Evolutionary conservation across 1,140 invertebrate genomes (phyloP), one percentile per base, ranked within the genome.

Genomic region (Lucilia sericata): DNA sequence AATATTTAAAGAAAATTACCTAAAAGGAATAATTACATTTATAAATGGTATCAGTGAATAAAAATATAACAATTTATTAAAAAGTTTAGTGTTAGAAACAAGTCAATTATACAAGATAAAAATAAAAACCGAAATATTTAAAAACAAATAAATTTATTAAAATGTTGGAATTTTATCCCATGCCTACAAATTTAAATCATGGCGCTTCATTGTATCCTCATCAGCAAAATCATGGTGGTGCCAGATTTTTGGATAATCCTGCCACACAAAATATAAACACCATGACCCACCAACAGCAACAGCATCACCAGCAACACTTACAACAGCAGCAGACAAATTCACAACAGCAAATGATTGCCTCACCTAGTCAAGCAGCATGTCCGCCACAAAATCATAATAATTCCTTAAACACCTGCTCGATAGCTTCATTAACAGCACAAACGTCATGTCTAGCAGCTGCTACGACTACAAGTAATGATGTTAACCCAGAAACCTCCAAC

Each of bases 81-180:
- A 82, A 74, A 12, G n/a, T 21, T 25, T 81, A 82, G 47, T 74
- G 55, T 55, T 70, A 2, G 19, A 70, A 51, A 49, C 13, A 19
- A 60, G n/a, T 17, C 76, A 47, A 80, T 84, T 78, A 42, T 42
- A 42, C 5, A 3, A 30, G 3, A 30, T 30, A 30, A 30, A 2
- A 30, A 3, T 30, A 42, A 80, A 55, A 84, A 80, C 51, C 17
- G 13, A 7, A 84, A 84, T 65, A 81, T 30, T 19, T 47, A 36
- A 49, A 74, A 81, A 36, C 14, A 49, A 84, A 74, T 25, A 74
- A 25, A 82, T 65, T 70, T 25, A 76, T 12, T 74, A 85, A 82
- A 87, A 91, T 91, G 89, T 87, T 91, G 85, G 89, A 91, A 86
- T 91, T 91, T 84, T 91, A 91, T 88, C 89, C 89, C 86, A 90